Percentiles rank a stretch among this genome's conserved stretches.
These are phyloP conservation scores for Cygnus atratus DNA, from an alignment of 2,113 vertebrate genomes.

Conservation along the genomic window DNA sequence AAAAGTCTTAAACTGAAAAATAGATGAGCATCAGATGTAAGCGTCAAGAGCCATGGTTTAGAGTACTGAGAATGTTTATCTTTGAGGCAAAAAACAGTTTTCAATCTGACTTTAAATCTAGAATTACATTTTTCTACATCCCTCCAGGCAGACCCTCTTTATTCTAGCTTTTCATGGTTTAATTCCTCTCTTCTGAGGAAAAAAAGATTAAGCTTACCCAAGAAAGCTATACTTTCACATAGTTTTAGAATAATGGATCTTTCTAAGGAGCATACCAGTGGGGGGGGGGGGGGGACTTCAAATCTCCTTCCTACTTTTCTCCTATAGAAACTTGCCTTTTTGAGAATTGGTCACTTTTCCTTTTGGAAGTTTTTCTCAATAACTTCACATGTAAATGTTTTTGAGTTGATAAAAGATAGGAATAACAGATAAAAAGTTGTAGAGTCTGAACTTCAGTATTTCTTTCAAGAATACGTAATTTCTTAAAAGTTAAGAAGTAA, in stretches of 20 bases:
- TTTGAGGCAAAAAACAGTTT: slow-evolving; percentile 35
- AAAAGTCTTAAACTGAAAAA: background rate
- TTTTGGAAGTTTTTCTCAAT: background rate
- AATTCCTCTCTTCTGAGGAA: background rate
- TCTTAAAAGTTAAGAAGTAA: background rate
- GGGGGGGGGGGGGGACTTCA: background rate
- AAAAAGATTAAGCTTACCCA: background rate
- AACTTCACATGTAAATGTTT: background rate
- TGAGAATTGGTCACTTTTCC: background rate
- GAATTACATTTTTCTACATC: slow-evolving; percentile 8
- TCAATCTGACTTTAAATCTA: slow-evolving; percentile 19
- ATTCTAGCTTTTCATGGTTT: background rate
- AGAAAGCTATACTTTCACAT: background rate
- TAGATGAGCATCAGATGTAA: slow-evolving; percentile 22
- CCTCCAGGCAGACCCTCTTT: background rate
- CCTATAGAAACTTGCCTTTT: background rate
- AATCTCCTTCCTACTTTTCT: background rate
- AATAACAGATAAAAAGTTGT: background rate
- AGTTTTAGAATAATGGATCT: background rate
- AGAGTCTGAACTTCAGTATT: background rate
- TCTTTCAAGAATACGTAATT: accelerated
- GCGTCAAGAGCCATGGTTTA: background rate
- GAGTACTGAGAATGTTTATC: background rate
- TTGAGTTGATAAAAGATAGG: background rate
- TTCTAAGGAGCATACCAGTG: background rate